These are phyloP conservation scores for Butorides virescens DNA, from an alignment of 2,113 vertebrate species.

Conservation along the genomic window DNA sequence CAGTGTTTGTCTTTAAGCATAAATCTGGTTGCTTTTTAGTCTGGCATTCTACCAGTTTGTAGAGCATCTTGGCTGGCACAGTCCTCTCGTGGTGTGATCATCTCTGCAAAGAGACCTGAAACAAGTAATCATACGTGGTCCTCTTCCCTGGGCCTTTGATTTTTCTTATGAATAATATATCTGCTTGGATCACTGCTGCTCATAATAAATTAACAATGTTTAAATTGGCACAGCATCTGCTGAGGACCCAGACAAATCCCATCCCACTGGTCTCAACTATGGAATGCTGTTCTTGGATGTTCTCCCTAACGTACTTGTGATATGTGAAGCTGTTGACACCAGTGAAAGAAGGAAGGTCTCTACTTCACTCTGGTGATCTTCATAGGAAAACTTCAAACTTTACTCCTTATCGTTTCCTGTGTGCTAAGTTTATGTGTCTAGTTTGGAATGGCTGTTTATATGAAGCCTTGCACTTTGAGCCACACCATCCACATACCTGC, in stretches of 20 bases:
- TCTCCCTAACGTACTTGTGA: not conserved
- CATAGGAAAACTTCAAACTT: not conserved
- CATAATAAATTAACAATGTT: conserved; percentile 58
- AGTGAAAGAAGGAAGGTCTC: not conserved
- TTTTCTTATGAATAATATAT: conserved; percentile 47
- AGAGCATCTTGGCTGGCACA: not conserved
- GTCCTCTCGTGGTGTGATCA: not conserved
- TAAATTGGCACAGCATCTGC: not conserved
- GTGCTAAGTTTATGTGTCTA: not conserved
- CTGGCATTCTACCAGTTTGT: not conserved
- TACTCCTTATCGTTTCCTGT: accelerated
- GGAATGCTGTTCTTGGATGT: conserved; percentile 24
- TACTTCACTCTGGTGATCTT: not conserved
- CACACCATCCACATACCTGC: not conserved
- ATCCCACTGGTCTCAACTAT: not conserved
- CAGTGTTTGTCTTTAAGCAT: not conserved
- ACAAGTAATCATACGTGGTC: not conserved
- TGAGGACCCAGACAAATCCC: conserved; percentile 35
- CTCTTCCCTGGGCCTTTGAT: conserved; percentile 1
- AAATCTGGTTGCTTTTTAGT: not conserved
- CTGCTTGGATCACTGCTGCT: conserved; percentile 20
- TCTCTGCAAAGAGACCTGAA: not conserved
- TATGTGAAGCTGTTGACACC: not conserved
- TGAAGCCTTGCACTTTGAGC: not conserved
- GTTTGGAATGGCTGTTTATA: not conserved